These are phyloP conservation scores for Lasioglossum baleicum DNA, from an alignment of 1,140 invertebrate species.

Conservation along the genomic window DNA sequence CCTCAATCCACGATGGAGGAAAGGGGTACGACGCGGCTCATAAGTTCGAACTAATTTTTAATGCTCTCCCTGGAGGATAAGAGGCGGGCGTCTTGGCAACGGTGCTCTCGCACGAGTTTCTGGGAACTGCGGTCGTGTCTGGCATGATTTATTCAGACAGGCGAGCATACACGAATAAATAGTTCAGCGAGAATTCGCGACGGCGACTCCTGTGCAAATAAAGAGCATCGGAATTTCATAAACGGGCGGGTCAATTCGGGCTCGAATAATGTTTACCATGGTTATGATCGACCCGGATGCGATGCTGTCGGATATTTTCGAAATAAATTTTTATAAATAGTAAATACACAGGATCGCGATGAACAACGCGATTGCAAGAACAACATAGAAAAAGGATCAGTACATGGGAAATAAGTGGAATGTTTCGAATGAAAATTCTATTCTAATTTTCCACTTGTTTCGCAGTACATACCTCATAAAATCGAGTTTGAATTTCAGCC, in stretches of 20 bases:
- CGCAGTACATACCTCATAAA: too few relatives aligned
- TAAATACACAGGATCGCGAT: too few relatives aligned
- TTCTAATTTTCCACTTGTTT: too few relatives aligned
- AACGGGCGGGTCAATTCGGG: conserved; percentile 36
- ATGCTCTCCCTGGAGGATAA: conserved; percentile 43
- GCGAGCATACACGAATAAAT: conserved; percentile 50
- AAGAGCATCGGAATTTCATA: conserved; percentile 54
- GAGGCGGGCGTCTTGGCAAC: conserved; percentile 6
- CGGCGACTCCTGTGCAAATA: not conserved
- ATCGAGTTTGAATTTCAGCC: too few relatives aligned
- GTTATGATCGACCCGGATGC: too few relatives aligned
- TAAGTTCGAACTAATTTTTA: conserved; percentile 59
- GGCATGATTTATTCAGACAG: conserved; percentile 58
- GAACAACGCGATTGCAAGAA: too few relatives aligned
- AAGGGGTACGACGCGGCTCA: conserved; percentile 21
- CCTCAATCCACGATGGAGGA: not conserved
- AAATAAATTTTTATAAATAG: too few relatives aligned
- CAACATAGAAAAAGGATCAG: too few relatives aligned
- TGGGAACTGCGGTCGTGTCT: conserved; percentile 26
- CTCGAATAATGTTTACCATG: conserved; percentile 20
- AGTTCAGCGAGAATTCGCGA: conserved; percentile 30
- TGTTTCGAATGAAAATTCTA: too few relatives aligned
- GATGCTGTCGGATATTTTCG: too few relatives aligned
- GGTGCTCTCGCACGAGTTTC: conserved; percentile 13
- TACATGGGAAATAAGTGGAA: too few relatives aligned